Conservation (phyloP, 2,888 invertebrate species). For the Troides aeacus region DNA sequence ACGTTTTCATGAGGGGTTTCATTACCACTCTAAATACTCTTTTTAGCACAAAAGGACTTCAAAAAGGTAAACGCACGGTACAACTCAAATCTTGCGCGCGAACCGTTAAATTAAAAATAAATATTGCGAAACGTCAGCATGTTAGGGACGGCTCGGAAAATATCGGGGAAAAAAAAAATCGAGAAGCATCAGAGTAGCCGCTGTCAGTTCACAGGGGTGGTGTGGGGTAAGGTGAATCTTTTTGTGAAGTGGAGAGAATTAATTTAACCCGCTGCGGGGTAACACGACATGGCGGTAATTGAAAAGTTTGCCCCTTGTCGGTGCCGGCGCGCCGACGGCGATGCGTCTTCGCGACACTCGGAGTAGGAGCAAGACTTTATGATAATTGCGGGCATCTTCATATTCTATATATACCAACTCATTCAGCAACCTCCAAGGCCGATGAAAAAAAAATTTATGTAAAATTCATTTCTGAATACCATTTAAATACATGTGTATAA, state of each 20-base stretch:
- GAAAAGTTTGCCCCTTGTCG: conserved; percentile 80
- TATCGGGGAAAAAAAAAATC: conserved; percentile 63
- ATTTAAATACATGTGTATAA: no score
- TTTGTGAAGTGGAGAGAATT: conserved; percentile 80
- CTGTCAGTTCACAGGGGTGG: conserved; percentile 61
- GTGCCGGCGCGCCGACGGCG: conserved; percentile 50
- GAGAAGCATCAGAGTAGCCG: conserved; percentile 59
- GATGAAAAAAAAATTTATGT: no score
- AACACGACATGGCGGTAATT: conserved; percentile 79
- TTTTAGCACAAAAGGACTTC: conserved; percentile 62
- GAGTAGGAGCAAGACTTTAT: conserved; percentile 45
- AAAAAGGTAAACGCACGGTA: conserved; percentile 63
- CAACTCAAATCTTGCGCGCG: conserved; percentile 72
- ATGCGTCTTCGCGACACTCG: conserved; percentile 47
- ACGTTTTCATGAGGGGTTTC: conserved; percentile 40
- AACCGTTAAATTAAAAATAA: conserved; percentile 79
- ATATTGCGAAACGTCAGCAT: conserved; percentile 79
- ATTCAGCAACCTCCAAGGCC: background rate
- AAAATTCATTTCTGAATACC: background rate
- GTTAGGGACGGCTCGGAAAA: conserved; percentile 67
- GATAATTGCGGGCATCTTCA: conserved; percentile 42
- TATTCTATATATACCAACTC: conserved; percentile 26
- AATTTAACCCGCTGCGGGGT: conserved; percentile 81
- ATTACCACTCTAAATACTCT: conserved; percentile 56
- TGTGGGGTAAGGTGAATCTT: conserved; percentile 74